phyloP scores from a whole-genome alignment of 2,113 vertebrate genomes.

The Elanoides forficatus region DNA sequence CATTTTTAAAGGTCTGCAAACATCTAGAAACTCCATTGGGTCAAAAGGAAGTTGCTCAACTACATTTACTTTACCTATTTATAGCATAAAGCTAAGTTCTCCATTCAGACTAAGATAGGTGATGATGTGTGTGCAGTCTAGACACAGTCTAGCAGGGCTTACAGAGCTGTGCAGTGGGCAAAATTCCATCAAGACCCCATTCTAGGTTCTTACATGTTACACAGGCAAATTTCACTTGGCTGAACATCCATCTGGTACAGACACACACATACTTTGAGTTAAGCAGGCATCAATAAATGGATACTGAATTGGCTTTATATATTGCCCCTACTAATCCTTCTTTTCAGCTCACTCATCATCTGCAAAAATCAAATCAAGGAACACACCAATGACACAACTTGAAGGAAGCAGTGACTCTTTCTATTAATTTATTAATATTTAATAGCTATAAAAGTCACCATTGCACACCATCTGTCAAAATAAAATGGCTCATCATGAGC shows the following conservation, averaged over 20 bases:
- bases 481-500: background rate
- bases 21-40: background rate
- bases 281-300: background rate
- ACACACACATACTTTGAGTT: background rate
- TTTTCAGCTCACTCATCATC: background rate
- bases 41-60: background rate
- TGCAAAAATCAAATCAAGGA: background rate
- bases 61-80: background rate
- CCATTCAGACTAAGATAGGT: fast-evolving
- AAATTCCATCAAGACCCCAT: background rate
- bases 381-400: background rate
- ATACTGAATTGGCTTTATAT: background rate
- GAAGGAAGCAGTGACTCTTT: background rate
- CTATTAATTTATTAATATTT: background rate
- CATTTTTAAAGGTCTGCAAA: background rate
- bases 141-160: background rate
- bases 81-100: background rate
- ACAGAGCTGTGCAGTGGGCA: background rate
- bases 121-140: background rate
- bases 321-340: background rate
- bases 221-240: background rate
- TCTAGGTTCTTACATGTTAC: background rate
- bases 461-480: background rate
- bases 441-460: background rate
- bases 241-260: background rate